These are phyloP conservation scores for Dasyurus viverrinus DNA, from an alignment of 2,113 vertebrate species.

Conservation along the genomic window DNA sequence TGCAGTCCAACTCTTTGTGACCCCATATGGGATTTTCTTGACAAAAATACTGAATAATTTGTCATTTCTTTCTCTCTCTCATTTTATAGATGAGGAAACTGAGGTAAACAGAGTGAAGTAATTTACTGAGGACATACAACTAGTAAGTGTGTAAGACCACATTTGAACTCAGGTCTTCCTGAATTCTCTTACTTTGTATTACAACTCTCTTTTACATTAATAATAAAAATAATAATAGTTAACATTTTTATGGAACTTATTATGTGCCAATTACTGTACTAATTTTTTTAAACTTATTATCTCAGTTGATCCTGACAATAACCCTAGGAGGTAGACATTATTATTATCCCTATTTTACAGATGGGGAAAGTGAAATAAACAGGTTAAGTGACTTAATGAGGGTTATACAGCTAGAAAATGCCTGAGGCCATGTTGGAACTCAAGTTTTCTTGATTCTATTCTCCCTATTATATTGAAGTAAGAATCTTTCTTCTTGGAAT, in stretches of 20 bases:
- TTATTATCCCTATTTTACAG: background rate
- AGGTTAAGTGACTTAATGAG: background rate
- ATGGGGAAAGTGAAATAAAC: background rate
- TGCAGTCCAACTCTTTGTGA: background rate
- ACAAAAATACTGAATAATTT: background rate
- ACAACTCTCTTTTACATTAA: background rate
- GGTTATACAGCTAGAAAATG: background rate
- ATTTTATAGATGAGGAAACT: background rate
- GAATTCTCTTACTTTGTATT: too few species aligned
- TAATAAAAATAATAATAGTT: too few species aligned
- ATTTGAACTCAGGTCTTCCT: too few species aligned
- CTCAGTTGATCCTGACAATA: background rate
- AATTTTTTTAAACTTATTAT: background rate
- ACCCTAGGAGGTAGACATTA: background rate
- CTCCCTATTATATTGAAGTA: background rate
- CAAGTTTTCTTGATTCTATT: background rate
- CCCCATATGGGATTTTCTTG: too few species aligned
- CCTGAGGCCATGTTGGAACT: background rate
- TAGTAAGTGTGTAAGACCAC: too few species aligned
- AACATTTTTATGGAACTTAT: background rate
- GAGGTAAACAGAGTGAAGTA: background rate
- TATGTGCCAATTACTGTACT: background rate
- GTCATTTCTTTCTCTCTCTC: background rate
- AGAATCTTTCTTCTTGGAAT: background rate
- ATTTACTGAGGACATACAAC: background rate